phyloP scores from a whole-genome alignment of 2,113 vertebrate species.

The Chrysemys picta region DNA sequence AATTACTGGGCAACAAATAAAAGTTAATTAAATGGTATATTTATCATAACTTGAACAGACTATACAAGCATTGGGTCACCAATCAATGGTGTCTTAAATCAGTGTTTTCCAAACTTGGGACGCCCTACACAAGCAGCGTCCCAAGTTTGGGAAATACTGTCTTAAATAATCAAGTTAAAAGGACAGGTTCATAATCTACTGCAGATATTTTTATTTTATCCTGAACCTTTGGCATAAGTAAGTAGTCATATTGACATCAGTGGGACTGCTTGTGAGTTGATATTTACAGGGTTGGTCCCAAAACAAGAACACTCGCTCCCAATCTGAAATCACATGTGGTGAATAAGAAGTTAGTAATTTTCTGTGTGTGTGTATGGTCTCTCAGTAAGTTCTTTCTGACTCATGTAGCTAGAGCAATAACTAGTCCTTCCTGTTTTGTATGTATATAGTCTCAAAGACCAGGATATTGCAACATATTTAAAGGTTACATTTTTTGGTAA shows the following conservation, averaged over 20 bases:
- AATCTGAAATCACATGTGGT: neutral
- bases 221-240: neutral
- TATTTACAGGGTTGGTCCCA: neutral
- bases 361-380: neutral
- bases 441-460: constrained; percentile 5
- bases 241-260: neutral
- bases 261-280: neutral
- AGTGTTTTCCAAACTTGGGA: no score
- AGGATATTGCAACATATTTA: constrained; percentile 21
- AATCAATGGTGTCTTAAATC: neutral
- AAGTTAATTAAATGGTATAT: neutral
- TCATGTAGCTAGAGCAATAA: neutral
- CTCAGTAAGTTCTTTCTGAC: neutral
- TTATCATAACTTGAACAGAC: neutral
- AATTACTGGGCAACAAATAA: neutral
- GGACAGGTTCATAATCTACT: neutral
- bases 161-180: neutral
- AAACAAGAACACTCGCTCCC: fast-evolving
- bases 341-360: fast-evolving
- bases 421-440: neutral
- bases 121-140: no score
- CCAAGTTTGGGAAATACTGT: no score
- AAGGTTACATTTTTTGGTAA: constrained; percentile 12
- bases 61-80: neutral
- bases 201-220: neutral